Conservation (phyloP, 2,113 vertebrate genomes). For the Ancistrus triradiatus region DNA sequence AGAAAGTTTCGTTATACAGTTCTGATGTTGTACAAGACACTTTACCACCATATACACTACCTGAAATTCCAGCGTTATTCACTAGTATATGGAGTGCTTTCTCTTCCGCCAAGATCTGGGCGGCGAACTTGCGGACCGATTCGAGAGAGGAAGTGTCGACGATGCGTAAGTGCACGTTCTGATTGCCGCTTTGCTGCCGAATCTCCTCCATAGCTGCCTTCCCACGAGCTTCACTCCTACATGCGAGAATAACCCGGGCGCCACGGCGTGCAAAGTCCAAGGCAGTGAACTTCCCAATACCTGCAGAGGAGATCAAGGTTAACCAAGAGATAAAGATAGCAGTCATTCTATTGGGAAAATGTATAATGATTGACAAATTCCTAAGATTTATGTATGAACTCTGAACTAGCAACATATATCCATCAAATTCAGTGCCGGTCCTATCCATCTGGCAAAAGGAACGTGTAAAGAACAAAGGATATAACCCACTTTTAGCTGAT, state of each 20-base stretch:
- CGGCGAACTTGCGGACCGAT: constrained; percentile 72
- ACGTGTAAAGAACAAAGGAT: no score
- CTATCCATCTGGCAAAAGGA: no score
- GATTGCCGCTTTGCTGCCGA: constrained; percentile 62
- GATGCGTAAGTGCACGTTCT: constrained; percentile 64
- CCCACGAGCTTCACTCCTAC: constrained; percentile 65
- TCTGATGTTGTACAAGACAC: no score
- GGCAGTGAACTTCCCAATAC: constrained; percentile 78
- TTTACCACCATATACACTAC: constrained; percentile 57
- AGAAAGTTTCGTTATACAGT: no score
- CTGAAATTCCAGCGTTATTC: constrained; percentile 76
- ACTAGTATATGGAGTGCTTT: constrained; percentile 76
- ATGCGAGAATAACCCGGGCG: constrained; percentile 79
- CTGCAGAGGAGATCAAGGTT: constrained; percentile 47
- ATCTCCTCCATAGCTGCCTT: constrained; percentile 66
- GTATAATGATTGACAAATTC: no score
- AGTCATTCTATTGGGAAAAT: no score
- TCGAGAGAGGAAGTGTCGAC: constrained; percentile 75
- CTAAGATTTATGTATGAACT: no score
- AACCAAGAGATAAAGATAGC: neutral
- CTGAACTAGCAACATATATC: no score
- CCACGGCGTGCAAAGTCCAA: constrained; percentile 75
- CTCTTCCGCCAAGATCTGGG: constrained; percentile 64
- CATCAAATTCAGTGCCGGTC: no score
- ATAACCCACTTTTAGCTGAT: no score